These are phyloP conservation scores for Callionymus lyra DNA, from an alignment of 2,113 vertebrate species.

Conservation along the genomic window DNA sequence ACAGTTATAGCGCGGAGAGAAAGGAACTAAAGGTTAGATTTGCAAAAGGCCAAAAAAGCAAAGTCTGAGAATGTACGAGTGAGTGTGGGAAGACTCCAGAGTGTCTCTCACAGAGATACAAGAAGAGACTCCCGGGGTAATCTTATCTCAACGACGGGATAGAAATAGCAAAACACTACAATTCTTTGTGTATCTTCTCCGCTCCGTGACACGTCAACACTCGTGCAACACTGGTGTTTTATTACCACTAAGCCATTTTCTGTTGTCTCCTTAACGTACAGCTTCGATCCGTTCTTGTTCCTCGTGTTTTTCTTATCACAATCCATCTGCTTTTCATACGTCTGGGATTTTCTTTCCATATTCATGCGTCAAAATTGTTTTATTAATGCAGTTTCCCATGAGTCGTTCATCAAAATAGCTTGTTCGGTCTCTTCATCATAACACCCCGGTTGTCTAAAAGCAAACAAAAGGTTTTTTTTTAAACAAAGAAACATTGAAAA, in stretches of 20 bases:
- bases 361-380: too few relatives aligned
- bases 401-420: too few relatives aligned
- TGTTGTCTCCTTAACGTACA: slow-evolving; percentile 6
- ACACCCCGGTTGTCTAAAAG: too few relatives aligned
- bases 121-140: slow-evolving; percentile 26
- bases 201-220: slow-evolving; percentile 34
- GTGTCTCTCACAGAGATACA: slow-evolving; percentile 34
- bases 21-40: slow-evolving; percentile 2
- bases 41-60: slow-evolving; percentile 1
- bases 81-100: slow-evolving; percentile 34
- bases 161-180: slow-evolving; percentile 45
- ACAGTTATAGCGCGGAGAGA: background rate
- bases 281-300: background rate
- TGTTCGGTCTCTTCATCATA: too few relatives aligned
- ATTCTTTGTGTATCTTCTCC: slow-evolving; percentile 23
- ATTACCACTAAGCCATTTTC: slow-evolving; percentile 5
- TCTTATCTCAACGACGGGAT: slow-evolving; percentile 53
- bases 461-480: too few relatives aligned
- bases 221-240: slow-evolving; percentile 19
- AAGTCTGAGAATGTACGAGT: background rate
- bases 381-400: too few relatives aligned
- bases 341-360: too few relatives aligned
- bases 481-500: too few relatives aligned
- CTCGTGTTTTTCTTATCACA: background rate
- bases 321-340: background rate